These are phyloP conservation scores for Perithous albicinctus DNA, from an alignment of 2,888 invertebrate genomes.

Conservation along the genomic window DNA sequence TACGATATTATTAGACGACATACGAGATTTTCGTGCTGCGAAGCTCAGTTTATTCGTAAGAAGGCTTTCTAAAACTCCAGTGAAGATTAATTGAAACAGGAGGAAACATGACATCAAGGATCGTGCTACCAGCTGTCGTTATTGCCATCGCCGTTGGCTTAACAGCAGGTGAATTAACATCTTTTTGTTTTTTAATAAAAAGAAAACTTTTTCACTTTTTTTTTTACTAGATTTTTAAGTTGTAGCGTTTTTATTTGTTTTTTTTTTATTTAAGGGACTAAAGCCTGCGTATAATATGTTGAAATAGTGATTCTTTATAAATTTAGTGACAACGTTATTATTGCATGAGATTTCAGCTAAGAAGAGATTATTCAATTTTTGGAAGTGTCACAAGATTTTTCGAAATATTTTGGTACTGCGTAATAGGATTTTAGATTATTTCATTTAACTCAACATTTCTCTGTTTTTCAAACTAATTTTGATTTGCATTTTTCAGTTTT, in stretches of 20 bases:
- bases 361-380: too few relatives aligned
- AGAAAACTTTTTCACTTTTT: too few relatives aligned
- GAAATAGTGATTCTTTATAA: too few relatives aligned
- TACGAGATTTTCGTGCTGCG: not conserved
- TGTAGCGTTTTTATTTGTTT: not conserved
- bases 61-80: slow-evolving; percentile 24
- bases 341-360: too few relatives aligned
- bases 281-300: too few relatives aligned
- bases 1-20: not conserved
- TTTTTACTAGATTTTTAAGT: too few relatives aligned
- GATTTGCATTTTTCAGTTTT: too few relatives aligned
- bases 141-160: slow-evolving; percentile 70
- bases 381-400: too few relatives aligned
- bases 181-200: slow-evolving; percentile 21
- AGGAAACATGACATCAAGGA: slow-evolving; percentile 62
- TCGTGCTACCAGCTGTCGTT: slow-evolving; percentile 66
- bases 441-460: too few relatives aligned
- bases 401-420: too few relatives aligned
- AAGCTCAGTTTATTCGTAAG: not conserved
- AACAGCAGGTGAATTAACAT: slow-evolving; percentile 73
- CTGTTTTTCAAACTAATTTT: not conserved
- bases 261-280: not conserved
- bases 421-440: too few relatives aligned
- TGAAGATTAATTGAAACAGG: slow-evolving; percentile 64
- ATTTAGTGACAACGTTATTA: too few relatives aligned